Conservation (phyloP, 2,797 vertebrate species). For the Aselliscus stoliczkanus region DNA sequence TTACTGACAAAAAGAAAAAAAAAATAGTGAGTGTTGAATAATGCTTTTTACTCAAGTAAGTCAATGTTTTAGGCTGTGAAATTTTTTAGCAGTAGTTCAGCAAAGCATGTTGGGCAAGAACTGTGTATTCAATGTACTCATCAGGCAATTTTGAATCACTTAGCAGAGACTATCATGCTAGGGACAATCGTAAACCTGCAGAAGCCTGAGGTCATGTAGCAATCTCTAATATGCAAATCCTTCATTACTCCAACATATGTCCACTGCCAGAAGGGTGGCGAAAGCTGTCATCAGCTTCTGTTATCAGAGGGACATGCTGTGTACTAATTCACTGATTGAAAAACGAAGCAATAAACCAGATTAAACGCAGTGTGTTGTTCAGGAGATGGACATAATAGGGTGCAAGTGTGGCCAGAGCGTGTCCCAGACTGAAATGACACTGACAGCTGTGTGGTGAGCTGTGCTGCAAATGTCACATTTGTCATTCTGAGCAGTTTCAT, state of each 20-base stretch:
- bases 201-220: background rate
- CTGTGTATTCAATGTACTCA: background rate
- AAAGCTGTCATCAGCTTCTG: conserved; percentile 5
- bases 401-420: background rate
- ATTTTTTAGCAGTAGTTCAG: background rate
- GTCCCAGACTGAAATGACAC: background rate
- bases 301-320: background rate
- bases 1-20: background rate
- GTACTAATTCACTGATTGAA: background rate
- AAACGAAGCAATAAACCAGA: background rate
- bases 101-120: background rate
- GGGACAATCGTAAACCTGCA: background rate
- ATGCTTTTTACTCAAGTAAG: background rate
- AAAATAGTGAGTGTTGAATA: background rate
- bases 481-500: background rate
- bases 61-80: background rate
- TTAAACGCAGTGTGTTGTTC: background rate
- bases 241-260: conserved; percentile 14
- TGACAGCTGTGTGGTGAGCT: background rate
- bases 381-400: background rate
- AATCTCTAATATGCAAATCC: background rate
- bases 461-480: background rate
- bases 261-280: background rate
- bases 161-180: background rate
- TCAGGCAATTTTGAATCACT: background rate